phyloP scores from a whole-genome alignment of 2,888 invertebrate species.

The Cistogaster globosa region DNA sequence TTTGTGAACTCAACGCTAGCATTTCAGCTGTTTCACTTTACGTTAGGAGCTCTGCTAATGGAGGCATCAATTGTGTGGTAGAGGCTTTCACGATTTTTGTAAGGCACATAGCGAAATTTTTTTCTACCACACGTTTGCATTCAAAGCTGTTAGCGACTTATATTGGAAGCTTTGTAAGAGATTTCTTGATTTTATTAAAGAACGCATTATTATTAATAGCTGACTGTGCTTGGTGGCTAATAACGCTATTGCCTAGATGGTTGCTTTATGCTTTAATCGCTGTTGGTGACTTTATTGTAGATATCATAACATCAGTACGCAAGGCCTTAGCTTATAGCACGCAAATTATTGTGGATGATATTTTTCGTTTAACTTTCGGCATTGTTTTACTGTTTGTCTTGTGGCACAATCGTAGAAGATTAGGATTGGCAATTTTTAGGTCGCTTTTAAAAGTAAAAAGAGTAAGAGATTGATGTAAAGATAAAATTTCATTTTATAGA shows the following conservation, averaged over 20 bases:
- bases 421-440: neutral
- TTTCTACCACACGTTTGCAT: conserved; percentile 70
- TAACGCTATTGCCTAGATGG: conserved; percentile 72
- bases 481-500: neutral
- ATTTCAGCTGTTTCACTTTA: conserved; percentile 62
- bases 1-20: conserved; percentile 68
- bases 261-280: conserved; percentile 55
- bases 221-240: conserved; percentile 72
- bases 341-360: conserved; percentile 67
- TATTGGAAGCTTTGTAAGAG: conserved; percentile 59
- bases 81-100: conserved; percentile 68
- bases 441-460: conserved; percentile 27
- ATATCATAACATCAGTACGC: conserved; percentile 58
- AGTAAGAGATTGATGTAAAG: conserved; percentile 24
- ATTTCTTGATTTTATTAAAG: conserved; percentile 60
- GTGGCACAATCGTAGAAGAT: conserved; percentile 63
- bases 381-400: conserved; percentile 65
- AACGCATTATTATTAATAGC: conserved; percentile 73
- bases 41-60: conserved; percentile 70
- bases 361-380: conserved; percentile 73
- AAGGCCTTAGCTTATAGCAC: conserved; percentile 50
- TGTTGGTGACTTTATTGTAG: conserved; percentile 69
- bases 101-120: conserved; percentile 67
- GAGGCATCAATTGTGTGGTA: conserved; percentile 63
- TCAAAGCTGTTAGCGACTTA: conserved; percentile 72